Evolutionary conservation across 2,888 invertebrate species (phyloP).

Genomic region (Mimachlamys varia): DNA sequence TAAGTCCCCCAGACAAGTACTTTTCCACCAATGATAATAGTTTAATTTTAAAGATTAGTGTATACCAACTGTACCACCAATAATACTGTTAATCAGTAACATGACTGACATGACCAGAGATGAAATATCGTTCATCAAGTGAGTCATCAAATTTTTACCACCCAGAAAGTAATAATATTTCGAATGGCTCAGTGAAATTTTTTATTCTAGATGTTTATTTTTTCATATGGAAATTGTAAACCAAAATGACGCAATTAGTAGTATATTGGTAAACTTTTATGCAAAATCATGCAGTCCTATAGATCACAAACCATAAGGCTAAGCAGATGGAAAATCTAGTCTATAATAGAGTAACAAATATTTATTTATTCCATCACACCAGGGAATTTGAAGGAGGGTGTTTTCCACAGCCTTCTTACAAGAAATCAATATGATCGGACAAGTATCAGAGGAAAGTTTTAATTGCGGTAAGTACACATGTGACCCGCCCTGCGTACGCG

Average conservation of each 20-base stretch:
- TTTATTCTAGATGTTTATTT: too few relatives aligned
- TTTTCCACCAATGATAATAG: too few relatives aligned
- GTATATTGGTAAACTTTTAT: background rate
- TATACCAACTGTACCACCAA: too few relatives aligned
- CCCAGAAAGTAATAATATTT: too few relatives aligned
- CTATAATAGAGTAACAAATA: background rate
- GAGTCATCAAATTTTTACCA: too few relatives aligned
- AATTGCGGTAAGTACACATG: slow-evolving; percentile 17
- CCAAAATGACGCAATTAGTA: background rate
- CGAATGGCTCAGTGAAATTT: too few relatives aligned
- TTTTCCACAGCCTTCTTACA: background rate
- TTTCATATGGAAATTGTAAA: background rate
- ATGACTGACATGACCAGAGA: too few relatives aligned
- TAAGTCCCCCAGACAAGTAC: too few relatives aligned
- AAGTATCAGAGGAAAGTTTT: background rate
- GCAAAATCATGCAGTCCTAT: background rate
- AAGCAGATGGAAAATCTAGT: background rate
- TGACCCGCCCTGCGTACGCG: background rate
- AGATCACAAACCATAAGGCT: background rate
- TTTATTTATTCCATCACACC: background rate
- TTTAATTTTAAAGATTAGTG: too few relatives aligned
- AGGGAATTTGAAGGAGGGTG: background rate
- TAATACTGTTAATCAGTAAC: too few relatives aligned
- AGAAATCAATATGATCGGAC: slow-evolving; percentile 28
- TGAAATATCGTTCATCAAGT: too few relatives aligned